Conservation (phyloP, 2,888 invertebrate genomes). For the Drosophila rubida region DNA sequence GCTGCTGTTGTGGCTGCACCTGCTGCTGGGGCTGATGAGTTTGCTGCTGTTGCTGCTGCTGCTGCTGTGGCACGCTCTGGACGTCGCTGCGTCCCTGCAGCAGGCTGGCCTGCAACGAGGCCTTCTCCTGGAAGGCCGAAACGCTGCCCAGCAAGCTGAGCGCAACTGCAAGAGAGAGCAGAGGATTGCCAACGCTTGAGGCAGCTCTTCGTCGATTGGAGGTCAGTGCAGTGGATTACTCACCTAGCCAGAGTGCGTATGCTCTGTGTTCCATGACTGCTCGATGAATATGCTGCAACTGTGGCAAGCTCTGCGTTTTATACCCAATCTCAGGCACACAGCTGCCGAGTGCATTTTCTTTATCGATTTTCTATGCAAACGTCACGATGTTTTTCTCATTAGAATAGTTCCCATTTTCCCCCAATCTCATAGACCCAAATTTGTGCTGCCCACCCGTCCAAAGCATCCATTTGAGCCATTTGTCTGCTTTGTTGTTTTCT, state of each 20-base stretch:
- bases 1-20: constrained; percentile 10
- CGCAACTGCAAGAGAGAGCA: constrained; percentile 38
- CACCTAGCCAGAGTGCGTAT: constrained; percentile 56
- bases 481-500: constrained; percentile 12
- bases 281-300: constrained; percentile 43
- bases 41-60: constrained; percentile 10
- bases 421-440: constrained; percentile 30
- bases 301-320: constrained; percentile 47
- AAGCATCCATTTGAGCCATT: constrained; percentile 5
- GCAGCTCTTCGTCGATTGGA: not conserved
- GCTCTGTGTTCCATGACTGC: constrained; percentile 57
- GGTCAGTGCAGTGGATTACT: constrained; percentile 21
- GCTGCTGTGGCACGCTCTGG: constrained; percentile 8
- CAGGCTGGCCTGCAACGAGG: constrained; percentile 46
- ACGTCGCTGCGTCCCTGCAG: constrained; percentile 45
- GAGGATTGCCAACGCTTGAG: not conserved
- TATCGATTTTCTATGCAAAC: constrained; percentile 49
- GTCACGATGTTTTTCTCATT: constrained; percentile 63
- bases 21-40: not conserved
- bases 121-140: constrained; percentile 61
- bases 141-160: constrained; percentile 42
- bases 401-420: constrained; percentile 49
- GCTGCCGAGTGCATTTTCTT: constrained; percentile 52
- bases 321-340: constrained; percentile 26
- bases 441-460: constrained; percentile 11